A percentile compares a stretch with the other conserved stretches of the same genome.
Evolutionary conservation across 1,140 invertebrate genomes (phyloP).

Genomic region (Zaprionus inermis): DNA sequence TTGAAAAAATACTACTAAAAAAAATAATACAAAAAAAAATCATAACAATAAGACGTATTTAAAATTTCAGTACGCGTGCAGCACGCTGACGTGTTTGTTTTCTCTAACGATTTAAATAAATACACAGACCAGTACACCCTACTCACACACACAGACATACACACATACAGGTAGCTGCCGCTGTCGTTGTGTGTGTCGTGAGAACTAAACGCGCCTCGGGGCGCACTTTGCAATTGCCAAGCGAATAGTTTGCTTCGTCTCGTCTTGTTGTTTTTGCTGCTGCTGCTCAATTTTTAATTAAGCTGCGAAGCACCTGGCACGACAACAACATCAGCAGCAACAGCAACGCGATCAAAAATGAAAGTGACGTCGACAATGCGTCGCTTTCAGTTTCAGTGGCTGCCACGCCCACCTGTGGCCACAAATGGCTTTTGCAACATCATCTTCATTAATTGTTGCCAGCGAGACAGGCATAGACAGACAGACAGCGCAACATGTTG

Average conservation of each 20-base stretch:
- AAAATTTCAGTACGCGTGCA: conserved; percentile 72
- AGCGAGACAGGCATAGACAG: neutral
- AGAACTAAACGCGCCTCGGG: conserved; percentile 56
- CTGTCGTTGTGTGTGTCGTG: conserved; percentile 44
- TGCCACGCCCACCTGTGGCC: conserved; percentile 59
- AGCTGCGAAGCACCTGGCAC: conserved; percentile 30
- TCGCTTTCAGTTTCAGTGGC: conserved; percentile 63
- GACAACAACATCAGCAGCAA: conserved; percentile 10
- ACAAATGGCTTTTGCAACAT: conserved; percentile 62
- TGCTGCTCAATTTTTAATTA: conserved; percentile 31
- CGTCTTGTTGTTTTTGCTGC: conserved; percentile 23
- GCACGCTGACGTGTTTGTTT: conserved; percentile 39
- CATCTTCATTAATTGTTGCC: conserved; percentile 68
- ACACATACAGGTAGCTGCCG: conserved; percentile 8
- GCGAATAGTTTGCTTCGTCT: conserved; percentile 37
- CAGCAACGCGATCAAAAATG: conserved; percentile 51
- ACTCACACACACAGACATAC: neutral
- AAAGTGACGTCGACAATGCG: conserved; percentile 51
- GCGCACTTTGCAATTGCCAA: conserved; percentile 29
- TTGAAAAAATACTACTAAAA: conserved; percentile 10
- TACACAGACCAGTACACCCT: neutral
- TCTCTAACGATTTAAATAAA: conserved; percentile 37
- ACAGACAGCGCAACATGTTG: conserved; percentile 3
- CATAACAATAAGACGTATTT: conserved; percentile 70
- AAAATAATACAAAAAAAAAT: conserved; percentile 21